Conservation (phyloP, 2,888 invertebrate species). For the Ichneumon xanthorius region DNA sequence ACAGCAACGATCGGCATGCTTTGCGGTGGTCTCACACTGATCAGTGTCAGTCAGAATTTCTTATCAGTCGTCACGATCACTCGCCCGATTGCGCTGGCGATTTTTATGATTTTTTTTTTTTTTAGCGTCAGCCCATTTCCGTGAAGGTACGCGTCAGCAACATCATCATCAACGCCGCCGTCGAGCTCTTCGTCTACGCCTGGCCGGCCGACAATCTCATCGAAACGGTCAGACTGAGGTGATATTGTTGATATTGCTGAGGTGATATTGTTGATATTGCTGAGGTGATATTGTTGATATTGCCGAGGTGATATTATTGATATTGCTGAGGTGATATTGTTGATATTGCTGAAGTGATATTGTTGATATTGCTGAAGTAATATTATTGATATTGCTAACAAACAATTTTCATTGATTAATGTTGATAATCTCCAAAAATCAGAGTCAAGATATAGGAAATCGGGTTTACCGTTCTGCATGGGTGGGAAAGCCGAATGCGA, state of each 20-base stretch:
- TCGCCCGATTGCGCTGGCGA: not conserved
- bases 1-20: slow-evolving; percentile 73
- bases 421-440: not conserved
- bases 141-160: slow-evolving; percentile 71
- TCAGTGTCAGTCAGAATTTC: slow-evolving; percentile 63
- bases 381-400: too few species aligned
- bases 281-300: too few species aligned
- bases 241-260: too few species aligned
- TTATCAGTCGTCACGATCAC: not conserved
- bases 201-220: slow-evolving; percentile 77
- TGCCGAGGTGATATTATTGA: too few species aligned
- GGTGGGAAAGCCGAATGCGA: slow-evolving; percentile 65
- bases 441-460: slow-evolving; percentile 63
- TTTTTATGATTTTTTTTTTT: slow-evolving; percentile 1
- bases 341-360: too few species aligned
- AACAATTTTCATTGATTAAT: too few species aligned
- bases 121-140: slow-evolving; percentile 70
- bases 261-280: too few species aligned
- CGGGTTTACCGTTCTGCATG: slow-evolving; percentile 68
- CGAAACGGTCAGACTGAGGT: slow-evolving; percentile 68
- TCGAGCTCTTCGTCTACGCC: slow-evolving; percentile 76
- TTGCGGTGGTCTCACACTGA: slow-evolving; percentile 68
- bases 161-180: slow-evolving; percentile 72
- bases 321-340: too few species aligned
- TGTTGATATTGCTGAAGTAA: too few species aligned